A percentile compares a stretch with the other conserved stretches of the same genome.
phyloP scores from a whole-genome alignment of 2,797 vertebrate genomes.

The Coluber constrictor region DNA sequence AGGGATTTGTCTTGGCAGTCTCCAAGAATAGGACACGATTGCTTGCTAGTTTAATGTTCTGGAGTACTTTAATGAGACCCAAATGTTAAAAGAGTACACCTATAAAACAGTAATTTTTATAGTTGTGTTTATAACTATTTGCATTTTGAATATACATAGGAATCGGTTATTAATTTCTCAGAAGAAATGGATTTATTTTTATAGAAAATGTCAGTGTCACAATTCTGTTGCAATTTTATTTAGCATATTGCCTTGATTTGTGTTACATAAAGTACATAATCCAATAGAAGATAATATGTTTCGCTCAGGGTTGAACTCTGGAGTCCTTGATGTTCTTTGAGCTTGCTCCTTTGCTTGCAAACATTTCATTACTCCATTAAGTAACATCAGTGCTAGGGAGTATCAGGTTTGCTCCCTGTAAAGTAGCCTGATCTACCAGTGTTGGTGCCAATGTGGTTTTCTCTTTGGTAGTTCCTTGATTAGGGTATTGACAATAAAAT shows the following conservation, averaged over 20 bases:
- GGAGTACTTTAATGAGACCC: neutral
- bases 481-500: neutral
- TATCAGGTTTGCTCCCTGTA: neutral
- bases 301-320: neutral
- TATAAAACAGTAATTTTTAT: neutral
- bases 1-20: neutral
- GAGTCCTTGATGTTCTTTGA: neutral
- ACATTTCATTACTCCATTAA: neutral
- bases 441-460: neutral
- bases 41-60: neutral
- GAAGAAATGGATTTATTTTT: neutral
- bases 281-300: neutral
- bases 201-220: neutral
- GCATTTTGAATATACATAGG: neutral
- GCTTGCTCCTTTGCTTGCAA: neutral
- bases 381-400: neutral
- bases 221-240: neutral
- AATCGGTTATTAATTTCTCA: neutral
- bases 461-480: neutral
- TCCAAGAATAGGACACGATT: neutral
- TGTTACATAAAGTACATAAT: neutral
- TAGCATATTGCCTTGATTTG: neutral
- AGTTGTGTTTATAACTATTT: neutral
- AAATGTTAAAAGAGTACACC: neutral
- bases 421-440: neutral